These are phyloP conservation scores for Pandemis corylana DNA, from an alignment of 2,888 invertebrate genomes.

Conservation along the genomic window DNA sequence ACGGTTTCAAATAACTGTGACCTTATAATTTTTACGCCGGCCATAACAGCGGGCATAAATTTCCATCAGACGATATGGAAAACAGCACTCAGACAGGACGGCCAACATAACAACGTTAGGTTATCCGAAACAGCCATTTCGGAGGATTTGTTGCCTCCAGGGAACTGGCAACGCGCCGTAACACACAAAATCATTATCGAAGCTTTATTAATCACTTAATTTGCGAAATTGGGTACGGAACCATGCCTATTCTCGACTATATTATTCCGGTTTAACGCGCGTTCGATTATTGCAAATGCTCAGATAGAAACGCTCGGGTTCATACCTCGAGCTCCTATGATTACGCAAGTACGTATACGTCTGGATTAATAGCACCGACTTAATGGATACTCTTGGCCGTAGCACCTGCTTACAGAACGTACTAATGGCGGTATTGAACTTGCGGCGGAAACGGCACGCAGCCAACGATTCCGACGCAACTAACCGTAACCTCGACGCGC, in stretches of 20 bases:
- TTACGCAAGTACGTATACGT: constrained; percentile 46
- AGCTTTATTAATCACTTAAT: constrained; percentile 53
- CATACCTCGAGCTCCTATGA: constrained; percentile 11
- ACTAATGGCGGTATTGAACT: constrained; percentile 67
- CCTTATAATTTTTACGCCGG: constrained; percentile 41
- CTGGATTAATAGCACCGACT: constrained; percentile 55
- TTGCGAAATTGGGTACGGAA: constrained; percentile 59
- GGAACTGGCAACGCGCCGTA: constrained; percentile 18
- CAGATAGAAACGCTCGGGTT: constrained; percentile 31
- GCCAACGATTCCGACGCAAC: constrained; percentile 56
- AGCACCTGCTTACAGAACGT: constrained; percentile 49
- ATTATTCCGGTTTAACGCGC: constrained; percentile 57
- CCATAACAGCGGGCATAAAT: constrained; percentile 39
- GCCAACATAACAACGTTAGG: constrained; percentile 32
- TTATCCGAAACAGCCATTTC: constrained; percentile 26
- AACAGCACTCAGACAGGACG: constrained; percentile 34
- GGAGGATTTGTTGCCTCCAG: constrained; percentile 28
- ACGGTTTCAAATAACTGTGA: constrained; percentile 36
- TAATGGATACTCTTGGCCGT: constrained; percentile 46
- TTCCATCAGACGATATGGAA: constrained; percentile 39
- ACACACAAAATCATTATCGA: constrained; percentile 33
- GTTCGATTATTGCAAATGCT: constrained; percentile 58
- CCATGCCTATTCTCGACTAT: constrained; percentile 47
- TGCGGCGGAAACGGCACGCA: constrained; percentile 68
- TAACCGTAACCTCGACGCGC: constrained; percentile 46